phyloP scores from a whole-genome alignment of 2,888 invertebrate genomes.

The Harpalus rufipes region DNA sequence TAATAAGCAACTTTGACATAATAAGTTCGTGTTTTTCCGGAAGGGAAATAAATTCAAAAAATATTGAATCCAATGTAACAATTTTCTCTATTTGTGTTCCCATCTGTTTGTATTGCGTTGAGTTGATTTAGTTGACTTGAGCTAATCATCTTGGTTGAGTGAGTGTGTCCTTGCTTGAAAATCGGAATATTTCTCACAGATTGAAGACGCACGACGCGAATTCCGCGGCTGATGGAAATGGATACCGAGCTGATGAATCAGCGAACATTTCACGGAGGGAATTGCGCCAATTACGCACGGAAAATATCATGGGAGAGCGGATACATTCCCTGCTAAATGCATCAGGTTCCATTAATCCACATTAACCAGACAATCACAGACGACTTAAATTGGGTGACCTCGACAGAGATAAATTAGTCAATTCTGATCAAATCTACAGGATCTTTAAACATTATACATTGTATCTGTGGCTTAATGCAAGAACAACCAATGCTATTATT shows the following conservation, averaged over 20 bases:
- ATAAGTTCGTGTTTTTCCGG: too few relatives aligned
- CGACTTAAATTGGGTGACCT: neutral
- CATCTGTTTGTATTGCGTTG: neutral
- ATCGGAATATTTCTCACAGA: slow-evolving; percentile 59
- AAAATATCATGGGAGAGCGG: slow-evolving; percentile 35
- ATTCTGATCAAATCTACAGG: too few relatives aligned
- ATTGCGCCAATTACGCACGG: slow-evolving; percentile 53
- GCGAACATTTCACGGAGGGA: slow-evolving; percentile 48
- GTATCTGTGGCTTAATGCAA: too few relatives aligned
- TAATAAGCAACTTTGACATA: too few relatives aligned
- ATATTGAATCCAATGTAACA: too few relatives aligned
- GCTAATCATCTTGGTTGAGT: slow-evolving; percentile 5
- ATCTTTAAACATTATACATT: too few relatives aligned
- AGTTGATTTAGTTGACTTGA: neutral
- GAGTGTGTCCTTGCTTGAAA: slow-evolving; percentile 38
- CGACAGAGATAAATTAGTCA: neutral
- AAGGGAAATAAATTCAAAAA: too few relatives aligned
- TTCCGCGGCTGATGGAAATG: slow-evolving; percentile 48
- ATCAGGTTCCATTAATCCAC: neutral
- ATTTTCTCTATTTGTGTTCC: too few relatives aligned
- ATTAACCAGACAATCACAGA: neutral
- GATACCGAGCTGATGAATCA: slow-evolving; percentile 50
- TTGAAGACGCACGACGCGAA: slow-evolving; percentile 46
- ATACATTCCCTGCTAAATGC: slow-evolving; percentile 2
- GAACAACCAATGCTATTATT: too few relatives aligned